Conservation (phyloP, 2,888 invertebrate genomes). For the Rhagium mordax region DNA sequence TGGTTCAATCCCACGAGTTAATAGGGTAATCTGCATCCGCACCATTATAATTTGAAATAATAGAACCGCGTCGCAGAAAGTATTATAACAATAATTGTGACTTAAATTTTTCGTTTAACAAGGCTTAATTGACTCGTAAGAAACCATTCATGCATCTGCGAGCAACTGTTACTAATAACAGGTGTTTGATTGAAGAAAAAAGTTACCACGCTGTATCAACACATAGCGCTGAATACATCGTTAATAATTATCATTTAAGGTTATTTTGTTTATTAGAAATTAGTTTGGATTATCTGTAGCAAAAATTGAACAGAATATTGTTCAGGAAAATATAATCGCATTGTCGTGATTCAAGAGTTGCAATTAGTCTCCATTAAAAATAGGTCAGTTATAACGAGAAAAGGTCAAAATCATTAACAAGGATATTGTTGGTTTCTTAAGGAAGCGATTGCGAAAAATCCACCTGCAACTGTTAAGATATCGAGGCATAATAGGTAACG, state of each 20-base stretch:
- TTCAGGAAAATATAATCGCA: neutral
- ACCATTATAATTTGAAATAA: neutral
- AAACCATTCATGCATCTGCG: neutral
- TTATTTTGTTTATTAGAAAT: neutral
- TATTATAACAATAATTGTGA: neutral
- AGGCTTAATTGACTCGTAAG: neutral
- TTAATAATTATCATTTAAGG: neutral
- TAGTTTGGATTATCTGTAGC: neutral
- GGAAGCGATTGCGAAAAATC: conserved; percentile 21
- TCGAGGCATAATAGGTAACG: neutral
- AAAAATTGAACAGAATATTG: neutral
- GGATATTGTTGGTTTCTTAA: conserved; percentile 20
- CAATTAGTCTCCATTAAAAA: conserved; percentile 9
- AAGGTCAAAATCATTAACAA: conserved; percentile 25
- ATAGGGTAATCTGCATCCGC: neutral
- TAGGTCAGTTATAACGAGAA: conserved; percentile 6
- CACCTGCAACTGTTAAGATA: conserved; percentile 9
- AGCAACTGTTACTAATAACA: neutral
- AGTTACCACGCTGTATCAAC: neutral
- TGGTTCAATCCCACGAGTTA: neutral
- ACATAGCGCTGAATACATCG: neutral
- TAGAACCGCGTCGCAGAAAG: neutral
- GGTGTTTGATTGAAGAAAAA: neutral
- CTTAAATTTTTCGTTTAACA: neutral
- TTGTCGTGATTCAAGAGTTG: conserved; percentile 8